phyloP scores from a whole-genome alignment of 2,888 invertebrate species.

The Buathra laborator region DNA sequence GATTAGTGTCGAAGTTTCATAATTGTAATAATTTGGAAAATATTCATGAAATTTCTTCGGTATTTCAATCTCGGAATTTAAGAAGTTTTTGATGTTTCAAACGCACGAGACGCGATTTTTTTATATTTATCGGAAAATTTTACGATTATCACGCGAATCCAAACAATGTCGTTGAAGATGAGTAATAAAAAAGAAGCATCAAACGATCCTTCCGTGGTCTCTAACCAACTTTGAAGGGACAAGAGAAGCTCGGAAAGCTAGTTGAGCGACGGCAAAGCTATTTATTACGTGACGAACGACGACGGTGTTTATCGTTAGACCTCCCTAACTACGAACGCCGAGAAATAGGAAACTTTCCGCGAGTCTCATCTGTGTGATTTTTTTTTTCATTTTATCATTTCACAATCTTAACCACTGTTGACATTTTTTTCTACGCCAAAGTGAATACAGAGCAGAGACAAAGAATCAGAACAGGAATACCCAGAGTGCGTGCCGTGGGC shows the following conservation, averaged over 20 bases:
- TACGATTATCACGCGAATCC: background rate
- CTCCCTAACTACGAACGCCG: constrained; percentile 21
- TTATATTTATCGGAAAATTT: no score
- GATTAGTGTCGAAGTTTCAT: no score
- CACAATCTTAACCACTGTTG: background rate
- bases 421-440: background rate
- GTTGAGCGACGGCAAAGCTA: constrained; percentile 34
- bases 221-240: constrained; percentile 8
- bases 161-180: constrained; percentile 37
- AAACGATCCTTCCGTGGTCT: background rate
- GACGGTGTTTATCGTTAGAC: constrained; percentile 41
- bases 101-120: no score
- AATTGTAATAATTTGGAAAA: no score
- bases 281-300: constrained; percentile 58
- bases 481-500: no score
- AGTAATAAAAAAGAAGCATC: constrained; percentile 18
- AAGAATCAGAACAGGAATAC: background rate
- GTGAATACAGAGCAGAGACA: background rate
- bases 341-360: constrained; percentile 43
- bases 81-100: no score
- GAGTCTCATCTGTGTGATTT: constrained; percentile 14
- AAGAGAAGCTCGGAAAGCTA: constrained; percentile 27
- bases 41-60: no score
- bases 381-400: background rate
- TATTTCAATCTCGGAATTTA: no score